phyloP scores from a whole-genome alignment of 35 echinoderm and acorn worm genomes.

The Apostichopus japonicus region DNA sequence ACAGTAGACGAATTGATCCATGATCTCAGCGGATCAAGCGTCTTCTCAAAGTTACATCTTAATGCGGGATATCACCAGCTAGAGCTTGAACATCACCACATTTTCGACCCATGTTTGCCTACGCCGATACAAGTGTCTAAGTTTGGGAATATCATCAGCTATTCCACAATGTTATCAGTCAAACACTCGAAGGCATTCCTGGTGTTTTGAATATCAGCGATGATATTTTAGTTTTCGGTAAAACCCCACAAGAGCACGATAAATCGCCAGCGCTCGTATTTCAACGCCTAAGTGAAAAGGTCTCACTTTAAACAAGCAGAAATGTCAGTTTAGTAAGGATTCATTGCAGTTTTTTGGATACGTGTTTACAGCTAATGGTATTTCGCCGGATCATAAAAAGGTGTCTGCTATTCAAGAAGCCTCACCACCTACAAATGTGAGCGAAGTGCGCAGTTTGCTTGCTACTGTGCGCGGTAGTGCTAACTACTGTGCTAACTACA shows the following conservation, averaged over 20 bases:
- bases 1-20: conserved; percentile 50
- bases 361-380: conserved; percentile 26
- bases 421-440: conserved; percentile 34
- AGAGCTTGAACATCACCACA: conserved; percentile 10
- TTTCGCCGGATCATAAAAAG: conserved; percentile 38
- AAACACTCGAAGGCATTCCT: conserved; percentile 26
- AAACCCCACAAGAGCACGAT: conserved; percentile 40
- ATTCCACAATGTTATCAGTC: conserved; percentile 33
- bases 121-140: conserved; percentile 68
- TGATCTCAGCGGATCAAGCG: conserved; percentile 52
- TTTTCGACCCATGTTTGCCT: conserved; percentile 70
- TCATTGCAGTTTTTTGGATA: conserved; percentile 67
- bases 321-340: conserved; percentile 69
- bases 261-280: neutral
- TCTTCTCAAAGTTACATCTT: conserved; percentile 67
- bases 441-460: conserved; percentile 55
- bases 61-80: conserved; percentile 67
- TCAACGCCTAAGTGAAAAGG: conserved; percentile 28
- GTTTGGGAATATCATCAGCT: conserved; percentile 61
- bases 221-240: conserved; percentile 59
- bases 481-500: no score
- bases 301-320: conserved; percentile 66
- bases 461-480: no score
- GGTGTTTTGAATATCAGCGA: conserved; percentile 71
- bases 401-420: conserved; percentile 11